A percentile compares a stretch with the other conserved stretches of the same genome.
Evolutionary conservation across 2,797 vertebrate genomes (phyloP).

Genomic region (Pangasius djambal): DNA sequence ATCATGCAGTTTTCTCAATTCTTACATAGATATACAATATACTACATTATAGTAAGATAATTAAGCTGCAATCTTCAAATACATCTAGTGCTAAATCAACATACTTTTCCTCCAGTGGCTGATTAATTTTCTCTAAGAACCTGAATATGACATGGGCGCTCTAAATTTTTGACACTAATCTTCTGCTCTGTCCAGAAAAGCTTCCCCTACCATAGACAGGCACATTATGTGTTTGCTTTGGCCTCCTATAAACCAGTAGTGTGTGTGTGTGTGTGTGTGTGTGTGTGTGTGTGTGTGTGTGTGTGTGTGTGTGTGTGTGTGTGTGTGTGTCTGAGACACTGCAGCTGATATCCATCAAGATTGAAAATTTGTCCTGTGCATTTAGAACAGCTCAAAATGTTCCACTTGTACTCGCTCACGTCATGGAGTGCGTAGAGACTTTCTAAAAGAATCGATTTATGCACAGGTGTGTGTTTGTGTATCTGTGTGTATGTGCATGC

Average conservation of each 20-base stretch:
- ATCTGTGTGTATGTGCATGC: not conserved
- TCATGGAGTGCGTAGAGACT: not conserved
- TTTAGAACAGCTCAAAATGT: conserved; percentile 19
- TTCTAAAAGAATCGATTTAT: conserved; percentile 8
- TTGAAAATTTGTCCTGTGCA: conserved; percentile 32
- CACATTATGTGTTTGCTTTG: not conserved
- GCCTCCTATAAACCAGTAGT: not conserved
- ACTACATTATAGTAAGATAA: too few species aligned
- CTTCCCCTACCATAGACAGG: not conserved
- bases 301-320: not conserved
- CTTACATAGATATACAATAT: not conserved
- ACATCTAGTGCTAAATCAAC: not conserved
- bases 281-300: conserved; percentile 9
- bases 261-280: conserved; percentile 6
- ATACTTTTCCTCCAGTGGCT: not conserved
- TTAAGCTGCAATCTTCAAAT: not conserved
- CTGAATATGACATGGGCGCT: not conserved
- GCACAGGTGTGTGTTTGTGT: conserved; percentile 5
- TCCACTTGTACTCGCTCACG: conserved; percentile 7
- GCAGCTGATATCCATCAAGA: conserved; percentile 25
- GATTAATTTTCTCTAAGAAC: not conserved
- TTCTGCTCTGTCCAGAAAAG: not conserved
- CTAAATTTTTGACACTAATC: not conserved
- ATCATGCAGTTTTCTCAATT: not conserved
- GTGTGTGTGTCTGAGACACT: not conserved